These are phyloP conservation scores for Magallana ariakensis DNA, from an alignment of 1,140 invertebrate genomes.

Conservation along the genomic window DNA sequence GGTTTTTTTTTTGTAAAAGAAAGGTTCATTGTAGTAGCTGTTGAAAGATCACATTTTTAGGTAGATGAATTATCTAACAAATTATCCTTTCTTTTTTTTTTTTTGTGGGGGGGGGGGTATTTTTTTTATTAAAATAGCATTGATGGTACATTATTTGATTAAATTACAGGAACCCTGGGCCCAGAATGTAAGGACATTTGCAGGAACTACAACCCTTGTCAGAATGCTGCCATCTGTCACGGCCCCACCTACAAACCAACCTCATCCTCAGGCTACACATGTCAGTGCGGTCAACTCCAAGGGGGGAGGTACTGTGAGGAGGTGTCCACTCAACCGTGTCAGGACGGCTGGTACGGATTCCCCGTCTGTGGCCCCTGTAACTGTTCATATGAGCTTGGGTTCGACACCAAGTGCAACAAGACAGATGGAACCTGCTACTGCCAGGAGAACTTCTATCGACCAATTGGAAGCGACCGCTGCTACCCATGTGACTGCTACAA, in stretches of 20 bases:
- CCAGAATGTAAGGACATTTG: conserved; percentile 91
- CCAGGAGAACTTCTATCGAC: conserved; percentile 94
- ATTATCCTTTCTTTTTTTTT: too few species aligned
- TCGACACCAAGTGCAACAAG: conserved; percentile 95
- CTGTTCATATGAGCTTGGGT: conserved; percentile 91
- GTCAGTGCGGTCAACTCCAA: conserved; percentile 84
- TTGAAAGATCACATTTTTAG: too few species aligned
- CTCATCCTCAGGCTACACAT: conserved; percentile 86
- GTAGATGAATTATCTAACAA: too few species aligned
- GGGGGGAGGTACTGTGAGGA: conserved; percentile 83
- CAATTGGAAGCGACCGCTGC: conserved; percentile 85
- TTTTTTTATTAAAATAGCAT: too few species aligned
- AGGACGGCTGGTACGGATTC: conserved; percentile 92
- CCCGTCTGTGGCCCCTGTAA: conserved; percentile 96
- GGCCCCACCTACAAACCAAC: conserved; percentile 80
- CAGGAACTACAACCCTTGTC: conserved; percentile 89
- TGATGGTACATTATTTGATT: too few species aligned
- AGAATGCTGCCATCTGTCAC: conserved; percentile 87
- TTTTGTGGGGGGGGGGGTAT: too few species aligned
- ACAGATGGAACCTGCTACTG: conserved; percentile 94
- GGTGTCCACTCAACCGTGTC: conserved; percentile 89
- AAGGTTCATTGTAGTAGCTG: too few species aligned
- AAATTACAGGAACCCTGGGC: conserved; percentile 85
- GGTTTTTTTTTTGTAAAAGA: too few species aligned
- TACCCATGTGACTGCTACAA: conserved; percentile 94